Evolutionary conservation across 1,140 invertebrate genomes (phyloP).

Genomic region (Acyrthosiphon pisum): DNA sequence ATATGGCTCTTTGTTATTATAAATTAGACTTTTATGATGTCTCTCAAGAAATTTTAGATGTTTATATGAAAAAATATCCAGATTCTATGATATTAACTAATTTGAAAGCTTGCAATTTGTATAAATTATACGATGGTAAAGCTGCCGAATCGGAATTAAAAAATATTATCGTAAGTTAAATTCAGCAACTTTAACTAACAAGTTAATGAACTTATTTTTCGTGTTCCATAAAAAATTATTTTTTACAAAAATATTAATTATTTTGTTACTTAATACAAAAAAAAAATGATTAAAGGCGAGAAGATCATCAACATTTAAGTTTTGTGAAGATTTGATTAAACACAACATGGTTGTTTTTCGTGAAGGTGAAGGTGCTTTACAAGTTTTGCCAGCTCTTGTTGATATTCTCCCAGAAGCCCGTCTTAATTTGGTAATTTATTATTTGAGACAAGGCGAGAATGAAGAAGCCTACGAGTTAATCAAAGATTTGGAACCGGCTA

Average conservation of each 20-base stretch:
- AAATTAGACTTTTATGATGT: slow-evolving; percentile 94
- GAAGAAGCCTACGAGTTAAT: slow-evolving; percentile 89
- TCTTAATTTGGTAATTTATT: slow-evolving; percentile 94
- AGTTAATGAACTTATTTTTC: background rate
- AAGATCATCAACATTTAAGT: slow-evolving; percentile 73
- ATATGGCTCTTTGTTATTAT: slow-evolving; percentile 97
- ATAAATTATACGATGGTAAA: slow-evolving; percentile 91
- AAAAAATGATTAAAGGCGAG: slow-evolving; percentile 18
- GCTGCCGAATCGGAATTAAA: slow-evolving; percentile 88
- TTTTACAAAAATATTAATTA: background rate
- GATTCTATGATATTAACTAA: slow-evolving; percentile 96
- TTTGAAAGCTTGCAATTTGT: slow-evolving; percentile 90
- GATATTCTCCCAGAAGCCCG: slow-evolving; percentile 97
- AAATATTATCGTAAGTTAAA: slow-evolving; percentile 68
- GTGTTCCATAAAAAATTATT: background rate
- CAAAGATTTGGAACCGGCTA: slow-evolving; percentile 90
- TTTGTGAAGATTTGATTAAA: slow-evolving; percentile 90
- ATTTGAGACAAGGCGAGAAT: slow-evolving; percentile 86
- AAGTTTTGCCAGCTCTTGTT: slow-evolving; percentile 87
- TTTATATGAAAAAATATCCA: slow-evolving; percentile 91
- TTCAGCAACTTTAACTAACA: background rate
- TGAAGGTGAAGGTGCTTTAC: slow-evolving; percentile 91
- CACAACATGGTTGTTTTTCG: slow-evolving; percentile 97
- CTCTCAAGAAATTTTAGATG: slow-evolving; percentile 91
- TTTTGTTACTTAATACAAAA: background rate